Evolutionary conservation across 1,140 invertebrate species (phyloP), one percentile per base, ranked within the genome.

Genomic region (Aphelinus certus): DNA sequence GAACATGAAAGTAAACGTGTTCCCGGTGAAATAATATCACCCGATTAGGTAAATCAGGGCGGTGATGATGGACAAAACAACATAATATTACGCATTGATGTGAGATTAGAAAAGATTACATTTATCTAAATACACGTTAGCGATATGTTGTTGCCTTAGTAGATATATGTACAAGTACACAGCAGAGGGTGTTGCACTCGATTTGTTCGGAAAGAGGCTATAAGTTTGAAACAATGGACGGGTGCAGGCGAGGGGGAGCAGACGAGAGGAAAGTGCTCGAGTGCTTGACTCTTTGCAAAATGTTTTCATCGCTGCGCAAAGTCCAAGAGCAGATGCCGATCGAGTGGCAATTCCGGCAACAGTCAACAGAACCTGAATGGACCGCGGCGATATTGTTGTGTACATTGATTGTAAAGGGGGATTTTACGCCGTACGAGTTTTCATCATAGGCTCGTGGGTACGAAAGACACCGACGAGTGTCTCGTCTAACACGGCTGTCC

Each of bases 321-420:
- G 51, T 6, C 4, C 4, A 9, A 4, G 68, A 71, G 68, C 74
- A 76, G 67, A 76, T 76, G 74, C 74, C 74, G 68, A 66, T 76
- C 74, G 42, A 76, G 74, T 76, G 74, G 74, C 68, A 71, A 75
- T 75, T 75, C 62, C 62, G 56, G 48, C 68, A 71, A 76, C 51
- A 66, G 74, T 71, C 61, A 76, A 76, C 74, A 76, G 61, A 56
- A 7, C 7, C 7, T 9, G 61, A 70, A 70, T 68, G 72, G 43
- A 65, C 55, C 49, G 60, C 43, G 1, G 2, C 7, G 57, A 63
- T 64, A 64, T 69, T 58, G 7, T 70, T 75, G 73, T 75, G 65
- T 69, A 57, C 66, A 63, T 46, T 69, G 65, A 75, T 69, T 75
- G 58, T 57, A 62, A 73, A 73, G 61, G 63, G 71, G 63, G 63